Conservation (phyloP, 2,113 vertebrate genomes). For the Mellivora capensis region DNA sequence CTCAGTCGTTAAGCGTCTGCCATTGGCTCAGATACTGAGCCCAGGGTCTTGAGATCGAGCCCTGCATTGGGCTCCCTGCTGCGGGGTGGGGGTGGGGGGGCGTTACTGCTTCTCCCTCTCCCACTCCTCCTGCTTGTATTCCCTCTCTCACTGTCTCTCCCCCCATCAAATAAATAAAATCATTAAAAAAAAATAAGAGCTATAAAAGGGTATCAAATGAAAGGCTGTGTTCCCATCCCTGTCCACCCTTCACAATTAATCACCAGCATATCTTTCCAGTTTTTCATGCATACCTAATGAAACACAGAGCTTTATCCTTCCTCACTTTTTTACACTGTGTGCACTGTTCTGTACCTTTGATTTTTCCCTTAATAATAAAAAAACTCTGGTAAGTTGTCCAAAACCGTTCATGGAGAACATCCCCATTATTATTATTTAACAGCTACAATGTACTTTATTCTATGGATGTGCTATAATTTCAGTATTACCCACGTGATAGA, state of each 20-base stretch:
- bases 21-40: too few relatives aligned
- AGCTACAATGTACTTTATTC: neutral
- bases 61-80: too few relatives aligned
- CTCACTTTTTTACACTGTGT: neutral
- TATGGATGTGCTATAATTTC: neutral
- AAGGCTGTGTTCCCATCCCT: neutral
- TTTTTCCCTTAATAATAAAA: constrained; percentile 21
- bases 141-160: too few relatives aligned
- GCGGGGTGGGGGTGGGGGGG: too few relatives aligned
- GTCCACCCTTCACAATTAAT: neutral
- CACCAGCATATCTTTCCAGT: neutral
- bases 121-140: too few relatives aligned
- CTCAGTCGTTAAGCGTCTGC: too few relatives aligned
- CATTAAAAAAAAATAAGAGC: neutral
- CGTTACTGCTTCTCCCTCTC: too few relatives aligned
- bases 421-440: neutral
- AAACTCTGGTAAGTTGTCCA: neutral
- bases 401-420: neutral
- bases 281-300: neutral
- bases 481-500: neutral
- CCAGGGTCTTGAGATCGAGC: too few relatives aligned
- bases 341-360: neutral
- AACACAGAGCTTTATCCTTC: neutral
- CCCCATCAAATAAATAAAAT: too few relatives aligned
- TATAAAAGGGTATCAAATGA: neutral